Percentiles rank a stretch among this genome's conserved stretches.
phyloP scores from a whole-genome alignment of 2,113 vertebrate genomes.

The Cheirogaleus medius region DNA sequence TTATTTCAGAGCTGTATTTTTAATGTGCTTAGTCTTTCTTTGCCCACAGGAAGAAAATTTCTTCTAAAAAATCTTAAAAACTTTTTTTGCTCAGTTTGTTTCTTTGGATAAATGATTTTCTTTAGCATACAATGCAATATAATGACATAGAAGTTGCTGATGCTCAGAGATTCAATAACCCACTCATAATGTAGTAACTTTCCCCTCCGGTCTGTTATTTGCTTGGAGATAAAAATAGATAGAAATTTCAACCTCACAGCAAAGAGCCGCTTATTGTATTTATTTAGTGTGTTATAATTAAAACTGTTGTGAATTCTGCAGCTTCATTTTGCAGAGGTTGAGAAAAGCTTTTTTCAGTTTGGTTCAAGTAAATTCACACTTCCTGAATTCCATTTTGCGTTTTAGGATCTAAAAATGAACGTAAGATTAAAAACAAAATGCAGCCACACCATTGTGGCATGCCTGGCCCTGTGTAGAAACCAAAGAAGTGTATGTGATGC shows the following conservation, averaged over 20 bases:
- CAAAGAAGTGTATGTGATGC: background rate
- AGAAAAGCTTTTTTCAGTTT: conserved; percentile 72
- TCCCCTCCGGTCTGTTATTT: background rate
- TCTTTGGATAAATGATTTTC: conserved; percentile 9
- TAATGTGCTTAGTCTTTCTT: background rate
- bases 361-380: conserved; percentile 70
- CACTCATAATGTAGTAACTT: conserved; percentile 41
- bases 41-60: background rate
- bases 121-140: background rate
- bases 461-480: background rate
- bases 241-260: conserved; percentile 53
- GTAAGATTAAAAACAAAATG: background rate
- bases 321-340: conserved; percentile 54
- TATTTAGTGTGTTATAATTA: conserved; percentile 76
- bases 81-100: conserved; percentile 20
- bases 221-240: conserved; percentile 50
- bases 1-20: conserved; percentile 21
- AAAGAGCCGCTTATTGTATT: conserved; percentile 48
- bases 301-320: conserved; percentile 63
- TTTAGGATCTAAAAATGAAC: conserved; percentile 55
- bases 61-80: conserved; percentile 30
- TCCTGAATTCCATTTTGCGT: conserved; percentile 40
- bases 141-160: conserved; percentile 17
- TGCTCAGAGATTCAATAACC: background rate
- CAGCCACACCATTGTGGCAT: background rate